These are phyloP conservation scores for Prionailurus viverrinus DNA, from an alignment of 2,113 vertebrate species.

Conservation along the genomic window DNA sequence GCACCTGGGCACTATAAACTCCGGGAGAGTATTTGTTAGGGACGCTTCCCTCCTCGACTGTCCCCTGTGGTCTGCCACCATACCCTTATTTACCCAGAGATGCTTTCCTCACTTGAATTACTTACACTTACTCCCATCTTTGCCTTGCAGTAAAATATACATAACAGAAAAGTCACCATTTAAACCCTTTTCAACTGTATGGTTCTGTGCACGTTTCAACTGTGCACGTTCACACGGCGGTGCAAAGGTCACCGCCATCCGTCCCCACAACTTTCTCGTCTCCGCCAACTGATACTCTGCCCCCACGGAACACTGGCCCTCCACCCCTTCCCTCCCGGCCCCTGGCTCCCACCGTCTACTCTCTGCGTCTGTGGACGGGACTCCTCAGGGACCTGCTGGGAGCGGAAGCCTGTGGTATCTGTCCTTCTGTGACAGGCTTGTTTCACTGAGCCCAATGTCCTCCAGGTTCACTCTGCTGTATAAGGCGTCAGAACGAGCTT, in stretches of 20 bases:
- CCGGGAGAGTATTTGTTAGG: background rate
- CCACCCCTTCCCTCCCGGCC: too few species aligned
- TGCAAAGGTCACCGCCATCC: background rate
- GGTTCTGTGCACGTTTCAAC: too few species aligned
- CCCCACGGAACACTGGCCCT: too few species aligned
- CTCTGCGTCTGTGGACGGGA: background rate
- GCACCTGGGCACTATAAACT: background rate
- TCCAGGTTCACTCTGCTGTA: background rate
- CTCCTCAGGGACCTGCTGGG: background rate
- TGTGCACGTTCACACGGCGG: background rate
- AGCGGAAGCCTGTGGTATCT: too few species aligned
- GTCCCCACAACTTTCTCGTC: background rate
- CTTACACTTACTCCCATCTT: background rate
- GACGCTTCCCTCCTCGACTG: background rate
- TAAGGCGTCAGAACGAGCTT: too few species aligned
- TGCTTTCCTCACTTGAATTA: background rate
- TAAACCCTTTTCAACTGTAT: background rate
- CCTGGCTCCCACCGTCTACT: background rate
- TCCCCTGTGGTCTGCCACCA: background rate
- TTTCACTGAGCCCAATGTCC: background rate
- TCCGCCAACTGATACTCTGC: background rate
- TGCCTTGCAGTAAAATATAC: background rate
- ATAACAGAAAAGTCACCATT: background rate
- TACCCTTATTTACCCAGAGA: background rate
- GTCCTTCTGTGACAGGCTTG: too few species aligned